phyloP scores from a whole-genome alignment of 2,797 vertebrate genomes.

The Falco novaeseelandiae region DNA sequence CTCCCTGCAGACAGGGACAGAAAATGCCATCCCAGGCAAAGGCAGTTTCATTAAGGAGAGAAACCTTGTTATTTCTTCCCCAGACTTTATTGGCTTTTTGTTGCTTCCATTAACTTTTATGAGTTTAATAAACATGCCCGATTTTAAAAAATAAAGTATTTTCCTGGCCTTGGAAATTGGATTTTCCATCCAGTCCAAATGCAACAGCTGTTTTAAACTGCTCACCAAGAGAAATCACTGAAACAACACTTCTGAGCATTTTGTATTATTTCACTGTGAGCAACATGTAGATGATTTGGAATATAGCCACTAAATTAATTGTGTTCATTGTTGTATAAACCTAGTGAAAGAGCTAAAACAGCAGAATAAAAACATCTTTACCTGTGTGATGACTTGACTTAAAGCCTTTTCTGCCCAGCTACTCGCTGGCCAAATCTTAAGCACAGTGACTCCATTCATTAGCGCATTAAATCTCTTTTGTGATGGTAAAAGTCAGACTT shows the following conservation, averaged over 20 bases:
- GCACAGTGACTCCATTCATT: not conserved
- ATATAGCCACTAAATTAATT: not conserved
- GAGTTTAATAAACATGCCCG: conserved; percentile 38
- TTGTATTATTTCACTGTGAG: not conserved
- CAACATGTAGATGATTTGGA: not conserved
- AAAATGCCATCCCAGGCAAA: not conserved
- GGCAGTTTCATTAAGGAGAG: not conserved
- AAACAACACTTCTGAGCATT: not conserved
- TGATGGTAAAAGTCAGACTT: not conserved
- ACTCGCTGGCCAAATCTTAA: not conserved
- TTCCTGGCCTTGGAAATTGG: not conserved
- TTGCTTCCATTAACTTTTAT: conserved; percentile 25
- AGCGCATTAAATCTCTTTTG: not conserved
- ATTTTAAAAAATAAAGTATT: not conserved
- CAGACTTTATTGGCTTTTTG: not conserved
- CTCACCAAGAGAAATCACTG: not conserved
- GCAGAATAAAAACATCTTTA: not conserved
- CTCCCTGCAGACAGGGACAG: not conserved
- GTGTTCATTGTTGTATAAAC: not conserved
- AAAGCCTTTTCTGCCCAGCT: not conserved
- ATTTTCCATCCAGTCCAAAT: conserved; percentile 13
- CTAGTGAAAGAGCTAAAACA: not conserved
- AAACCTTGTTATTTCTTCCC: not conserved
- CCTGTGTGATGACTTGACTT: not conserved
- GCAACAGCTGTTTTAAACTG: not conserved